These are phyloP conservation scores for Halocaridina rubra DNA, from an alignment of 2,888 invertebrate species.

Conservation along the genomic window DNA sequence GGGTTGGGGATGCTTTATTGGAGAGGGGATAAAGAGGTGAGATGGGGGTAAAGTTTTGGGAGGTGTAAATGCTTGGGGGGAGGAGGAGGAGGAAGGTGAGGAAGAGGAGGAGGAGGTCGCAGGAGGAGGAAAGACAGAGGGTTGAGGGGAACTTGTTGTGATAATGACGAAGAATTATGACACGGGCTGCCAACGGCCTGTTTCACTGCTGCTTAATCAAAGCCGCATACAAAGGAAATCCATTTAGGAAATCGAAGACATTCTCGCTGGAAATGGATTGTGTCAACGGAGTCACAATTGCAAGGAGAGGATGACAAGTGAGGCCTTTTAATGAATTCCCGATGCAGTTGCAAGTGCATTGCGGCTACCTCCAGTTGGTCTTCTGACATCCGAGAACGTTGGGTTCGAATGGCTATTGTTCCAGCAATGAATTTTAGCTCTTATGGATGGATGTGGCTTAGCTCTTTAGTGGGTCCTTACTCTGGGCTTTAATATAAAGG, in stretches of 20 bases:
- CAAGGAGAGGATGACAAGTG: slow-evolving; percentile 43
- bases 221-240: slow-evolving; percentile 53
- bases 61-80: not conserved
- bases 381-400: slow-evolving; percentile 4
- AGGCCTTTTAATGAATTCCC: slow-evolving; percentile 51
- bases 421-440: not conserved
- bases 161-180: slow-evolving; percentile 48
- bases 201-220: slow-evolving; percentile 52
- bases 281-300: slow-evolving; percentile 51
- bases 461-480: not conserved
- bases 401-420: not conserved
- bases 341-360: slow-evolving; percentile 32
- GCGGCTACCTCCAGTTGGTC: not conserved
- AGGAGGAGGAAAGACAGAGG: not conserved
- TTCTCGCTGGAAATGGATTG: slow-evolving; percentile 52
- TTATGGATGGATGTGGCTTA: not conserved
- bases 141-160: too few species aligned
- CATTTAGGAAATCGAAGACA: slow-evolving; percentile 58
- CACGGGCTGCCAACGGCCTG: slow-evolving; percentile 28
- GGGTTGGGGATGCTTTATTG: too few species aligned
- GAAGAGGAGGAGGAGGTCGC: not conserved
- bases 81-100: not conserved
- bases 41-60: not conserved
- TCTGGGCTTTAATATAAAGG: slow-evolving; percentile 22
- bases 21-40: not conserved